A percentile compares a stretch with the other conserved stretches of the same genome.
Conservation (phyloP, 2,888 invertebrate species). For the Synanthedon vespiformis region DNA sequence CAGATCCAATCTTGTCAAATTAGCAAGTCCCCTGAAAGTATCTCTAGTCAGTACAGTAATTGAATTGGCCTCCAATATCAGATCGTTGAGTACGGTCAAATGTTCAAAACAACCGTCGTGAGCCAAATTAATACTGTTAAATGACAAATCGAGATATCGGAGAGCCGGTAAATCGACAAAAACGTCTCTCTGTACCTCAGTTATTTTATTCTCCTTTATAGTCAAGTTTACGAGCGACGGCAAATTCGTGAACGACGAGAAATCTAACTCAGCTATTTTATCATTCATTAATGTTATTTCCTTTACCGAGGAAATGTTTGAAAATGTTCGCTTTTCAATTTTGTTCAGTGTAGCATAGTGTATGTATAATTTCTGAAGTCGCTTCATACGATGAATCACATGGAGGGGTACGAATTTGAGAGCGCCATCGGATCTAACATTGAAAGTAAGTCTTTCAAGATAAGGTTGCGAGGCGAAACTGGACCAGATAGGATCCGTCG, state of each 20-base stretch:
- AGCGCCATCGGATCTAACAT: constrained; percentile 76
- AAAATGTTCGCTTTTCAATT: constrained; percentile 79
- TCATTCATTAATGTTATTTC: constrained; percentile 79
- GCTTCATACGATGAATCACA: constrained; percentile 74
- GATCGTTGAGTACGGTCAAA: constrained; percentile 77
- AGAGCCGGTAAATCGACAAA: constrained; percentile 81
- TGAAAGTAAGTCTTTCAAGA: constrained; percentile 76
- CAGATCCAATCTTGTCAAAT: constrained; percentile 80
- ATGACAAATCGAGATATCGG: constrained; percentile 83
- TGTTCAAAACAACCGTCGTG: constrained; percentile 88
- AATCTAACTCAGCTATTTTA: constrained; percentile 76
- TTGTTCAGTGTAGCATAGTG: constrained; percentile 79
- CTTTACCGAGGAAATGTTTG: constrained; percentile 77
- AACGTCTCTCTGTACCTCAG: constrained; percentile 79
- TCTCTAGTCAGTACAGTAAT: constrained; percentile 81
- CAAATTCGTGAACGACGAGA: constrained; percentile 80
- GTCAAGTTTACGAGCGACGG: constrained; percentile 77
- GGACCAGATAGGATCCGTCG: constrained; percentile 79
- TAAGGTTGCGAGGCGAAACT: constrained; percentile 79
- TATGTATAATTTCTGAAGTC: constrained; percentile 76
- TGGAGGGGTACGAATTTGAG: constrained; percentile 79
- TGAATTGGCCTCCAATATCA: constrained; percentile 83
- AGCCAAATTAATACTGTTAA: constrained; percentile 85
- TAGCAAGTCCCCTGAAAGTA: constrained; percentile 80
- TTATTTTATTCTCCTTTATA: constrained; percentile 82